Base-by-base conservation (phyloP, 2,888 invertebrate species). In the Diachrysia chrysitis region DNA sequence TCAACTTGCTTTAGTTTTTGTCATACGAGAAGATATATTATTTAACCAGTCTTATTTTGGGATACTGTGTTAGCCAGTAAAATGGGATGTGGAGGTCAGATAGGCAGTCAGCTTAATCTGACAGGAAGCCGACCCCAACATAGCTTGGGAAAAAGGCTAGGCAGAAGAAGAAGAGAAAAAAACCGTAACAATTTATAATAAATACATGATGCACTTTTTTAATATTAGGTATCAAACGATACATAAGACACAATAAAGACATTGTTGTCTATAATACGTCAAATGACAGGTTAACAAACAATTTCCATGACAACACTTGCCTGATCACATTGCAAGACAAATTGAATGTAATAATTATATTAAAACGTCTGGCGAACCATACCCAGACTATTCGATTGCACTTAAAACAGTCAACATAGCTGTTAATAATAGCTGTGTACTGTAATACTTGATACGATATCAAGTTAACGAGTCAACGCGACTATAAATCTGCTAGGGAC, bases 401-500 rank as follows among this genome's bases (percentile, higher is more conserved):
- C 75, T 79, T 71, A 72, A 69, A 68, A 68, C 66, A 78, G 66
- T 74, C 61, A 32, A 66, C 66, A 66, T 73, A 55, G 61, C 67
- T 80, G 77, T 81, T 81, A 78, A 77, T 78, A 80, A 84, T 78
- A 78, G 74, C 73, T 63, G 63, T 75, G 78, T 76, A 78, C 73
- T 73, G 78, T 74, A 78, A 73, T 73, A 85, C 79, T 85, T 85
- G 86, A 89, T 89, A 88, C 75, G 85, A 85, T 87, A 89, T 88
- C 87, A 86, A 87, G 84, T 87, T 87, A 91, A 88, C 90, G 86
- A 92, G 91, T 92, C 89, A 90, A 92, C 89, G 85, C 84, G 79
- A 86, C 90, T 79, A 92, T 93, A 92, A 93, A 93, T 93, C 89
- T 88, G 85, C 77, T 81, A 83, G 82, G 84, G 84, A 89, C 89